Evolutionary conservation across 2,113 vertebrate species (phyloP).

Genomic region (Zeus faber): DNA sequence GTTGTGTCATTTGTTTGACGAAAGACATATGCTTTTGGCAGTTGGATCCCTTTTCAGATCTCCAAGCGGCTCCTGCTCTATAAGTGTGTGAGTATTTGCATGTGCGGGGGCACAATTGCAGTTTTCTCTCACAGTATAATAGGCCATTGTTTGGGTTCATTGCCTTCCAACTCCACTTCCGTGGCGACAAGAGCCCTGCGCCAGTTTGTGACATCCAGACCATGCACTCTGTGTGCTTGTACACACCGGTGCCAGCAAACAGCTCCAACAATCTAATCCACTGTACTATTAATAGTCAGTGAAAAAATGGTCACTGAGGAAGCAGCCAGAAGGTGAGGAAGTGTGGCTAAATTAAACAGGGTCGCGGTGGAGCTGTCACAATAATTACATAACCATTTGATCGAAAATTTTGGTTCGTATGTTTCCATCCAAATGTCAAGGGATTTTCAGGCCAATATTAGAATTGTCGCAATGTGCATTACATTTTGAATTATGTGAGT

Average conservation of each 20-base stretch:
- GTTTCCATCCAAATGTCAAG: too few relatives aligned
- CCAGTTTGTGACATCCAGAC: constrained; percentile 61
- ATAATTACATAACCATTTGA: too few relatives aligned
- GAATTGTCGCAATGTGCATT: too few relatives aligned
- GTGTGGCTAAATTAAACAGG: too few relatives aligned
- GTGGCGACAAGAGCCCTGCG: constrained; percentile 54
- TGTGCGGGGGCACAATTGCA: constrained; percentile 49
- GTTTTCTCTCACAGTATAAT: constrained; percentile 60
- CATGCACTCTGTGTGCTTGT: constrained; percentile 18
- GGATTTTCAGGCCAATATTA: too few relatives aligned
- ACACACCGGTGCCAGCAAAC: constrained; percentile 19
- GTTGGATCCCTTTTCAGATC: constrained; percentile 40
- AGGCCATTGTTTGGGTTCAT: constrained; percentile 60
- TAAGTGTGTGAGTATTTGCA: neutral
- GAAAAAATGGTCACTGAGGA: constrained; percentile 25
- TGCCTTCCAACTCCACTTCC: constrained; percentile 61
- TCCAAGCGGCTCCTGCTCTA: constrained; percentile 19
- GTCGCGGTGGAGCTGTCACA: too few relatives aligned
- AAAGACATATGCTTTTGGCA: constrained; percentile 25
- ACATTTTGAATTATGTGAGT: too few relatives aligned
- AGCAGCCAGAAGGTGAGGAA: constrained; percentile 41
- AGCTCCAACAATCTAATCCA: constrained; percentile 36
- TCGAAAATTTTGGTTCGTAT: too few relatives aligned
- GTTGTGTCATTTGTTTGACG: constrained; percentile 22
- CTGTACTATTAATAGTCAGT: constrained; percentile 39